Percentiles rank a stretch among this genome's conserved stretches.
These are phyloP conservation scores for Drosophila hamatofila DNA, from an alignment of 2,888 invertebrate genomes.

Conservation along the genomic window DNA sequence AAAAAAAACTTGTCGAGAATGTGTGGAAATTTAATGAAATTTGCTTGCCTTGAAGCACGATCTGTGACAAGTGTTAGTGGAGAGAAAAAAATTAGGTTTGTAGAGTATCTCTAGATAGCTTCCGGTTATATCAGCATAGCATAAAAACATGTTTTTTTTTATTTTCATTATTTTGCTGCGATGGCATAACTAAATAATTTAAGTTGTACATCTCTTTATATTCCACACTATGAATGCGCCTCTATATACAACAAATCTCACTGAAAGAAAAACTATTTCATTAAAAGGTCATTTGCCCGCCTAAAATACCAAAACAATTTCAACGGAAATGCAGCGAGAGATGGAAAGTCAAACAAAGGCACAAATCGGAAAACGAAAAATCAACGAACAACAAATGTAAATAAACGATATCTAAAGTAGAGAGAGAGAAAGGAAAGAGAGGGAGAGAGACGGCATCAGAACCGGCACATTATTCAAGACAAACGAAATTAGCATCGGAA, in stretches of 20 bases:
- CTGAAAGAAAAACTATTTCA: slow-evolving; percentile 15
- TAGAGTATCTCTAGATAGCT: not conserved
- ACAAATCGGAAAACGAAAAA: slow-evolving; percentile 29
- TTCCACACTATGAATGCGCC: not conserved
- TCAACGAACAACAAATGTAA: slow-evolving; percentile 11
- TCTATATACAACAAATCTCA: not conserved
- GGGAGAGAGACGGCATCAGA: slow-evolving; percentile 7
- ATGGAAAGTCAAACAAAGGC: slow-evolving; percentile 26
- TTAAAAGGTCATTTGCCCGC: slow-evolving; percentile 57
- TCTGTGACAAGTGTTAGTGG: slow-evolving; percentile 9
- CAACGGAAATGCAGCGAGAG: slow-evolving; percentile 60
- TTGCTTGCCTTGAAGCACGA: slow-evolving; percentile 15
- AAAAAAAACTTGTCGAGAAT: slow-evolving; percentile 18
- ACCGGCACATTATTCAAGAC: slow-evolving; percentile 29
- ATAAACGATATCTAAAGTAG: slow-evolving; percentile 22
- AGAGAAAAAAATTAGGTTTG: not conserved
- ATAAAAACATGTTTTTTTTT: not conserved
- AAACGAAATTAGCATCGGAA: slow-evolving; percentile 53
- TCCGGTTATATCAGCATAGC: not conserved
- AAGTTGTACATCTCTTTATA: too few relatives aligned
- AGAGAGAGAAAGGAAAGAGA: slow-evolving; percentile 4
- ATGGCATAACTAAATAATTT: too few relatives aligned
- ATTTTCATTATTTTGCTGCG: not conserved
- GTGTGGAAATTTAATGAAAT: slow-evolving; percentile 28
- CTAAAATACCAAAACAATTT: slow-evolving; percentile 29